Conservation (phyloP, 2,888 invertebrate genomes). For the Drosophila rubida region DNA sequence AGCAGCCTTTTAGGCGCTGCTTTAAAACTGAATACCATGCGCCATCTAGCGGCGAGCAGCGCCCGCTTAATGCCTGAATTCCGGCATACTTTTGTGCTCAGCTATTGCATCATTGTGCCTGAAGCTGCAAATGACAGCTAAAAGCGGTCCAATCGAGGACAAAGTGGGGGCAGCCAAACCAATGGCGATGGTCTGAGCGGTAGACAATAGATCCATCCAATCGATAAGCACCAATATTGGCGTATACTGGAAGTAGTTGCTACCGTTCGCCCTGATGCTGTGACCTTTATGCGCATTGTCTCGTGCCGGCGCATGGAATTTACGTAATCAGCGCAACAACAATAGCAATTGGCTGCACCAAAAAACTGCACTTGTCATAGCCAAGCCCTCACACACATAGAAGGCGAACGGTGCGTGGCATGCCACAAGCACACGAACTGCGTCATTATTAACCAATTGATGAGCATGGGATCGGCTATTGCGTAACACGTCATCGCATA, state of each 20-base stretch:
- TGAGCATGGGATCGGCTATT: conserved; percentile 15
- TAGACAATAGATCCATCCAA: conserved; percentile 50
- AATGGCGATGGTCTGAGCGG: too few relatives aligned
- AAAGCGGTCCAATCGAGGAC: conserved; percentile 1
- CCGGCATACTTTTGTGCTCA: conserved; percentile 25
- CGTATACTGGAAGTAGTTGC: neutral
- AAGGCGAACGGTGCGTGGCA: neutral
- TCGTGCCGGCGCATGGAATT: conserved; percentile 17
- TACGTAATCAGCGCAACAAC: conserved; percentile 41
- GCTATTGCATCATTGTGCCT: conserved; percentile 48
- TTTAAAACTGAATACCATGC: conserved; percentile 17
- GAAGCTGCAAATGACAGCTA: conserved; percentile 58
- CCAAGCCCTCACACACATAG: conserved; percentile 2
- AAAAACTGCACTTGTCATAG: conserved; percentile 34
- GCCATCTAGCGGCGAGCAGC: conserved; percentile 26
- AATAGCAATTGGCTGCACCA: conserved; percentile 12
- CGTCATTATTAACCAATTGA: conserved; percentile 12
- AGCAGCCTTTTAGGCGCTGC: conserved; percentile 58
- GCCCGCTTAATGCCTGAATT: neutral
- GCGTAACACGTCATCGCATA: conserved; percentile 35
- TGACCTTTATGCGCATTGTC: conserved; percentile 55
- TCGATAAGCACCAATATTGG: conserved; percentile 55
- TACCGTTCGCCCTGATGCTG: conserved; percentile 28
- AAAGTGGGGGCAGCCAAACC: neutral
- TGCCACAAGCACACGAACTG: neutral